A percentile compares a stretch with the other conserved stretches of the same genome.
These are phyloP conservation scores for Hippasteria phrygiana DNA, from an alignment of 53 echinoderm and acorn worm genomes.

Conservation along the genomic window DNA sequence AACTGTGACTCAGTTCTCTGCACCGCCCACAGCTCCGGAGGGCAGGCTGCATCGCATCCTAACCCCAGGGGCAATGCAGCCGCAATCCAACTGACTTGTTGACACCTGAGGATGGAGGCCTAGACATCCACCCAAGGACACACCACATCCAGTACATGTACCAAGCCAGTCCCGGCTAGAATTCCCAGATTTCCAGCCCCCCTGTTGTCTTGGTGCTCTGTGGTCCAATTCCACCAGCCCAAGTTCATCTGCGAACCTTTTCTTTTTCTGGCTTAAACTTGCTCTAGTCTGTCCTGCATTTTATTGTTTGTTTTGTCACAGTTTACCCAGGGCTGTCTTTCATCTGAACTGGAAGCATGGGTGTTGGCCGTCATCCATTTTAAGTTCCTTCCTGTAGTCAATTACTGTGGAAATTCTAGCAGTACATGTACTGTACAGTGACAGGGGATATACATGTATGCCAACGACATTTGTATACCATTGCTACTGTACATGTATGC, in stretches of 20 bases:
- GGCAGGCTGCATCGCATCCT: background rate
- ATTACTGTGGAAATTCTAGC: no score
- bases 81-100: background rate
- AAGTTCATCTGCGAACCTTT: background rate
- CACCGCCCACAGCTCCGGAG: background rate
- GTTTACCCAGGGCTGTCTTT: background rate
- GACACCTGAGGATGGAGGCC: conserved; percentile 38
- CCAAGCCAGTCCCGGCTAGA: conserved; percentile 8
- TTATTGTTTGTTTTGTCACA: background rate
- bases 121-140: background rate
- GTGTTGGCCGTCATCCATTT: no score
- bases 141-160: background rate
- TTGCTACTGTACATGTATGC: no score
- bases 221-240: background rate
- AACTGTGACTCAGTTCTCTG: conserved; percentile 19
- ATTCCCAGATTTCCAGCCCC: conserved; percentile 27
- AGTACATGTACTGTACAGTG: no score
- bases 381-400: no score
- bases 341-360: no score
- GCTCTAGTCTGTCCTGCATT: background rate
- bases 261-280: background rate
- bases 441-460: no score
- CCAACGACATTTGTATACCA: no score
- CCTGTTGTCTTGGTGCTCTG: conserved; percentile 3
- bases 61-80: conserved; percentile 5